phyloP scores from a whole-genome alignment of 2,113 vertebrate species.

The Proteles cristata region DNA sequence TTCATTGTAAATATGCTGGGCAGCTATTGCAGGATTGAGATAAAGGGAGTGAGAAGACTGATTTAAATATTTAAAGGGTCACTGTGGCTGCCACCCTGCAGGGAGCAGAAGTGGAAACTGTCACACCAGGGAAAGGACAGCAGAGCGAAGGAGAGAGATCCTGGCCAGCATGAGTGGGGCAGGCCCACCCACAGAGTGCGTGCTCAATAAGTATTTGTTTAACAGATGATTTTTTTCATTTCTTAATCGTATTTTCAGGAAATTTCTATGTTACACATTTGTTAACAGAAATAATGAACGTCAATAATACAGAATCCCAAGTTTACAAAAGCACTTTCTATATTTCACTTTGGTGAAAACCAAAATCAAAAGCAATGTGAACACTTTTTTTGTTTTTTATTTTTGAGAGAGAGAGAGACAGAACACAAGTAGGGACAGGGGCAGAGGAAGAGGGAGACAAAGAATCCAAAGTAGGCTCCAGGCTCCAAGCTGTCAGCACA shows the following conservation, averaged over 20 bases:
- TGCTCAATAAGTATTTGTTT: neutral
- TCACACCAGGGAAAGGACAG: neutral
- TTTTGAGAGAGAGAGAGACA: too few species aligned
- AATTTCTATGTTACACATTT: neutral
- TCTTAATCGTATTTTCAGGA: conserved; percentile 30
- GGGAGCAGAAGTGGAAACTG: neutral
- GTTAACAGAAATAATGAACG: neutral
- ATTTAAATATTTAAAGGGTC: neutral
- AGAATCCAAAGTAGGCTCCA: too few species aligned
- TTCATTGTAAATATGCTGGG: neutral
- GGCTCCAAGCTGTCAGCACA: too few species aligned
- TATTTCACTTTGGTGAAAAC: conserved; percentile 4
- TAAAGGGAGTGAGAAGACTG: neutral
- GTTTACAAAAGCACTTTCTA: neutral
- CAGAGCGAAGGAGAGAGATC: neutral
- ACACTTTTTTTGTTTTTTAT: neutral
- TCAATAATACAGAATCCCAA: neutral
- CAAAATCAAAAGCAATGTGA: conserved; percentile 5
- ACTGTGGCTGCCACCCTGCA: neutral
- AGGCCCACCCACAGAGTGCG: neutral
- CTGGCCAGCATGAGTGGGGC: neutral
- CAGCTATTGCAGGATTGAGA: neutral
- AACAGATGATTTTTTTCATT: neutral
- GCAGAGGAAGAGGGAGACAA: too few species aligned
- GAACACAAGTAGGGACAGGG: too few species aligned